Conservation (phyloP, 2,113 vertebrate genomes). For the Pagrus major region DNA sequence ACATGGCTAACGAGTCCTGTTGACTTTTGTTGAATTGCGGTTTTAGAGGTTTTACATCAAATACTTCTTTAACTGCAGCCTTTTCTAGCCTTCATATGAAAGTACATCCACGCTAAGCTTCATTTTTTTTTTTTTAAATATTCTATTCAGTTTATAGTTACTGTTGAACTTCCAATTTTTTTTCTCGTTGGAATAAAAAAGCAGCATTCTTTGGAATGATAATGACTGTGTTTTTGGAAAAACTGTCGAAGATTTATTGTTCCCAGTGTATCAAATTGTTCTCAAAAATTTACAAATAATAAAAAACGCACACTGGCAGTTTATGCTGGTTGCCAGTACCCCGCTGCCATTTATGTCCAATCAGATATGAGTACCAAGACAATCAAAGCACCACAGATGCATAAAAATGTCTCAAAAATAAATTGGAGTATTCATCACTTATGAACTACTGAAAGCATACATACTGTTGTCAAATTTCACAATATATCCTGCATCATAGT, state of each 20-base stretch:
- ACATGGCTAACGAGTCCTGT: constrained; percentile 79
- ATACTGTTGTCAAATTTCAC: background rate
- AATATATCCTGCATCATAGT: constrained; percentile 24
- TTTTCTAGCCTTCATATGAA: constrained; percentile 27
- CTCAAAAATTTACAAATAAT: constrained; percentile 45
- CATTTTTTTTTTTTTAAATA: constrained; percentile 16
- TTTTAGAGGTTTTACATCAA: constrained; percentile 52
- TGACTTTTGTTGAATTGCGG: constrained; percentile 80
- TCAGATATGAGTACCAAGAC: constrained; percentile 34
- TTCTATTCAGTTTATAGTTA: constrained; percentile 48
- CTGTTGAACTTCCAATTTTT: constrained; percentile 21
- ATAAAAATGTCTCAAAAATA: constrained; percentile 25
- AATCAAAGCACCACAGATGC: constrained; percentile 35
- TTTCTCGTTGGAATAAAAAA: constrained; percentile 42
- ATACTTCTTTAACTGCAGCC: constrained; percentile 59
- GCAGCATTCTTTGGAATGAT: constrained; percentile 38
- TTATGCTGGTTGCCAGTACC: background rate
- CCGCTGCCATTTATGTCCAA: constrained; percentile 38
- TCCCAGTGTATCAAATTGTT: constrained; percentile 51
- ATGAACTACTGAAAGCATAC: background rate
- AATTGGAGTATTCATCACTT: constrained; percentile 41
- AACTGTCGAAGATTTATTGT: constrained; percentile 52
- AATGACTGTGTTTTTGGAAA: constrained; percentile 45
- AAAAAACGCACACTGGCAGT: constrained; percentile 20
- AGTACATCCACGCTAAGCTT: constrained; percentile 4